A percentile compares a stretch with the other conserved stretches of the same genome.
Evolutionary conservation across 1,140 invertebrate genomes (phyloP).

Genomic region (Pollicipes pollicipes): DNA sequence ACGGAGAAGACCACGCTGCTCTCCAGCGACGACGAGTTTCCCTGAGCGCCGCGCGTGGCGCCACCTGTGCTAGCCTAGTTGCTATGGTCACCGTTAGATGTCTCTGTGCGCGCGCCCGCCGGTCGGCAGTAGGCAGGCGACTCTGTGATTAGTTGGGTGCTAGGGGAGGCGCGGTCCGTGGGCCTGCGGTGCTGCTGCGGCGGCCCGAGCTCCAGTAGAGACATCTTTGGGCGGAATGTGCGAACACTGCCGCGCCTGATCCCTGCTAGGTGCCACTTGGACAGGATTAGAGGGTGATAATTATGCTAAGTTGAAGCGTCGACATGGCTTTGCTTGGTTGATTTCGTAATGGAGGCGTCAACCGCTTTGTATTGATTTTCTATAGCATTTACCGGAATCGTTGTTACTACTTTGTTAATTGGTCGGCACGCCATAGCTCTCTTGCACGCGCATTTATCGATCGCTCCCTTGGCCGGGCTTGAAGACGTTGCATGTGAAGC

Average conservation of each 20-base stretch:
- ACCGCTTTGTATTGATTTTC: neutral
- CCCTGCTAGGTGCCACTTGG: neutral
- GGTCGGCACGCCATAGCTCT: no score
- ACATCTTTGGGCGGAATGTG: no score
- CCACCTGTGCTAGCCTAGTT: neutral
- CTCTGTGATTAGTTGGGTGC: neutral
- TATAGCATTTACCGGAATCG: neutral
- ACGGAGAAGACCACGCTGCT: conserved; percentile 91
- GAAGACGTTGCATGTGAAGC: no score
- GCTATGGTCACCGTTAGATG: neutral
- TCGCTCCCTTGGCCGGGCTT: no score
- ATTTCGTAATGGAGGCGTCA: neutral
- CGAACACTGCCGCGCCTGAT: no score
- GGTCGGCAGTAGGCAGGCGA: neutral
- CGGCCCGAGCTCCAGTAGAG: no score
- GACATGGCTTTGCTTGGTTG: neutral
- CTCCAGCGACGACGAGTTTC: conserved; percentile 92
- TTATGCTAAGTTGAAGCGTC: neutral
- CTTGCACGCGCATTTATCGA: no score
- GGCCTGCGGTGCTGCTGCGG: no score
- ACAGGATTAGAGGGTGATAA: neutral
- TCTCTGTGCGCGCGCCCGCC: no score
- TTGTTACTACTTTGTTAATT: neutral
- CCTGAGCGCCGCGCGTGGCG: conserved; percentile 33
- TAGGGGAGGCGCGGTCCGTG: no score